These are phyloP conservation scores for Homarus gammarus DNA, from an alignment of 2,888 invertebrate species.

Conservation along the genomic window DNA sequence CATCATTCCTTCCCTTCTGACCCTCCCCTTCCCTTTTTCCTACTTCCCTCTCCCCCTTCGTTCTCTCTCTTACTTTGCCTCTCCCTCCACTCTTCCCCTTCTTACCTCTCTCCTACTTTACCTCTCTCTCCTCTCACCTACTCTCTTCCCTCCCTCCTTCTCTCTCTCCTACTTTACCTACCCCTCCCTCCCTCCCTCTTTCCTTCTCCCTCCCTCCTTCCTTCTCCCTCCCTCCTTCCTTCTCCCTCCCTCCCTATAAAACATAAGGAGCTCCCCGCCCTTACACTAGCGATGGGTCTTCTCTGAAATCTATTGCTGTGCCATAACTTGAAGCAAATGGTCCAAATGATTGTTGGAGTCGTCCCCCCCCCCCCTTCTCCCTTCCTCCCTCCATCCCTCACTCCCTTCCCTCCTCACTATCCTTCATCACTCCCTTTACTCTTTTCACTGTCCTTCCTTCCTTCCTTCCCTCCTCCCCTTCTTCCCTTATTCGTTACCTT, in stretches of 20 bases:
- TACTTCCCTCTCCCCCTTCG: neutral
- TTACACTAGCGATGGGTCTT: neutral
- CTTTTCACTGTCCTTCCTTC: neutral
- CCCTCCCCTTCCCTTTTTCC: neutral
- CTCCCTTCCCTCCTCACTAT: neutral
- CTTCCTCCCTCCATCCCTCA: neutral
- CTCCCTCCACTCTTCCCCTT: neutral
- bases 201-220: neutral
- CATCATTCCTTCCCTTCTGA: neutral
- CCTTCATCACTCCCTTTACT: no score
- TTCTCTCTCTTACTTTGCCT: neutral
- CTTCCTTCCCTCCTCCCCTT: neutral
- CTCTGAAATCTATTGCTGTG: neutral
- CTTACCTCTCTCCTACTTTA: neutral
- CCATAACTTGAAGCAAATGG: constrained; percentile 9
- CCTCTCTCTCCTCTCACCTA: neutral
- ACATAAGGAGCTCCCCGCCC: no score
- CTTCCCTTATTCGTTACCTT: neutral
- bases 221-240: neutral
- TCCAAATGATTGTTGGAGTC: constrained; percentile 15
- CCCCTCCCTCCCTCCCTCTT: neutral
- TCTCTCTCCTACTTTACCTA: neutral
- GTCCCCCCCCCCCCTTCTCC: neutral
- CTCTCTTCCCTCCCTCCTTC: neutral
- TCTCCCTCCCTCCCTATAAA: neutral